phyloP scores from a whole-genome alignment of 1,140 invertebrate species.

The Lordiphosa collinella region DNA sequence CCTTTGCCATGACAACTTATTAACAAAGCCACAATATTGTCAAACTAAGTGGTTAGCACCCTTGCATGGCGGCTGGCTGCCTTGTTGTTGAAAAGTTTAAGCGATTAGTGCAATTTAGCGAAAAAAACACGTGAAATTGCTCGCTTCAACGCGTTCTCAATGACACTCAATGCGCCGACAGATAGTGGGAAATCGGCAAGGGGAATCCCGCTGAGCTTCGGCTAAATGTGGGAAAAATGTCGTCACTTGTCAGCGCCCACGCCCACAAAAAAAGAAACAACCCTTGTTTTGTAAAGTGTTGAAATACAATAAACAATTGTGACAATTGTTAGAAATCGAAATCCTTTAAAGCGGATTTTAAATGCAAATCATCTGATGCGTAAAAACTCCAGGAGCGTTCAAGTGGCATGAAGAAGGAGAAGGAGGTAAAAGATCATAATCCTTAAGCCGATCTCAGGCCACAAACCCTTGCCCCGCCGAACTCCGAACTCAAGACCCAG shows the following conservation, averaged over 20 bases:
- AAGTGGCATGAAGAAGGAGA: conserved; percentile 17
- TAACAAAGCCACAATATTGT: conserved; percentile 31
- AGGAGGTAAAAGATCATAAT: conserved; percentile 47
- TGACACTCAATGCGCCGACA: conserved; percentile 41
- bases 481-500: conserved; percentile 21
- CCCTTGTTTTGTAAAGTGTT: conserved; percentile 45
- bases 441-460: conserved; percentile 72
- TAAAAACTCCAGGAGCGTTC: conserved; percentile 67
- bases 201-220: conserved; percentile 32
- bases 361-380: conserved; percentile 65
- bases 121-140: conserved; percentile 73
- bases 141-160: conserved; percentile 65
- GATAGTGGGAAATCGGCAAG: conserved; percentile 17
- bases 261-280: conserved; percentile 53
- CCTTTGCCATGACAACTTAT: conserved; percentile 55
- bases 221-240: conserved; percentile 64
- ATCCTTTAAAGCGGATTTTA: conserved; percentile 65
- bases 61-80: not conserved
- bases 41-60: conserved; percentile 39
- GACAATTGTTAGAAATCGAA: conserved; percentile 53
- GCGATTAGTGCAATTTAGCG: conserved; percentile 76
- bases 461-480: too few species aligned
- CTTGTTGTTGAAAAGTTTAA: conserved; percentile 58
- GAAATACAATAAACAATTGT: conserved; percentile 32
- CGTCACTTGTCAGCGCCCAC: conserved; percentile 60